Base-by-base conservation (phyloP, 1,140 invertebrate genomes). In the Coelopa frigida region DNA sequence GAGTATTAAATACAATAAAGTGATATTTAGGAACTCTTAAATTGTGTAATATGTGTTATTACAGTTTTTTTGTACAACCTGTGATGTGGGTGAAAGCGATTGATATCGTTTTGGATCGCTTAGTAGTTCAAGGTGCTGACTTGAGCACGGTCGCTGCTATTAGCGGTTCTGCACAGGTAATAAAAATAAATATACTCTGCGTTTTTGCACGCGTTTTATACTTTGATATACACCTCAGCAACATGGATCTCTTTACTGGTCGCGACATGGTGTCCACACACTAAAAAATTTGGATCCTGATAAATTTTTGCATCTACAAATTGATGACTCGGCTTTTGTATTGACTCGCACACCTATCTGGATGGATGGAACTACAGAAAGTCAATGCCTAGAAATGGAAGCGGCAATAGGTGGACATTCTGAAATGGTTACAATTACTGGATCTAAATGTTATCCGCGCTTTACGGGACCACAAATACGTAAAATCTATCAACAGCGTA, bases 171-270 rank as follows among this genome's bases (percentile, higher is more conserved):
- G 93, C 83, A 2, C 93, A 96, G 79, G 89, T 91, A 73, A 57
- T 10, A 22, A 10, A 5, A 33, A n/a, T 7, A 14, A 45, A n/a
- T 46, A n/a, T n/a, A n/a, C n/a, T n/a, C n/a, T n/a, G n/a, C 7
- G 27, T 29, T 37, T 7, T 18, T 29, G 27, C 17, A 8, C 27
- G 7, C n/a, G 27, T 29, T 29, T 10, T 40, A 10, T 6, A 33
- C 24, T 32, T 35, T 20, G 15, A 18, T 42, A 32, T 26, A 35
- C 12, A 23, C 27, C 11, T 10, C 59, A 95, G 87, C 94, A 98
- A 89, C 94, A 97, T 72, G 93, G 94, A 0, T 94, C 91, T 44
- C 84, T 98, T 5, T 97, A 89, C 72, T 98, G 94, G 94, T 78
- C 81, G 37, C 82, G 78, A 53, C 85, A 85, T 22, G 82, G 87